A percentile compares a stretch with the other conserved stretches of the same genome.
phyloP scores from a whole-genome alignment of 2,797 vertebrate species.

The Chloroceryle inda region DNA sequence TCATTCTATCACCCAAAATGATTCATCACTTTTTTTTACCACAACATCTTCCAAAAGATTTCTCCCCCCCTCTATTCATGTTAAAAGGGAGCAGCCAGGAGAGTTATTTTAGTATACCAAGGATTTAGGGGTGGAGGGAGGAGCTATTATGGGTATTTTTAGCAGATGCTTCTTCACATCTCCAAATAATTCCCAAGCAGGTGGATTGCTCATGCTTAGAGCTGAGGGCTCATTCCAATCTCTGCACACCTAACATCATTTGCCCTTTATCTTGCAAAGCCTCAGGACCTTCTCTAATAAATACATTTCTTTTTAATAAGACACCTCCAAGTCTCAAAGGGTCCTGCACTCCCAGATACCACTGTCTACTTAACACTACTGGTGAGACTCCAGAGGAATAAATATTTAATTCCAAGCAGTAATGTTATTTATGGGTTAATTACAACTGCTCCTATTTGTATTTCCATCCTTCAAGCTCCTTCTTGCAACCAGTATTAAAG shows the following conservation, averaged over 20 bases:
- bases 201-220: neutral
- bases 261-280: neutral
- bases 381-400: neutral
- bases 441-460: neutral
- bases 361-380: neutral
- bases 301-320: neutral
- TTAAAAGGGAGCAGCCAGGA: neutral
- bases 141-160: neutral
- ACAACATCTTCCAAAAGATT: neutral
- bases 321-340: neutral
- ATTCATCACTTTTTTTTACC: neutral
- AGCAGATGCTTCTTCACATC: neutral
- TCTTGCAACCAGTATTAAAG: neutral
- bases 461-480: accelerated
- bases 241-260: neutral
- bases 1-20: neutral
- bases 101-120: neutral
- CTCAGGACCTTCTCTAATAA: neutral
- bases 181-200: neutral
- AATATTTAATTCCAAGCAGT: conserved; percentile 1
- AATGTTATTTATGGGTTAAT: conserved; percentile 2
- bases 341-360: neutral
- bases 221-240: neutral
- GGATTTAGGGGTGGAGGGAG: neutral
- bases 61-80: neutral